These are phyloP conservation scores for Syndactyla subalaris DNA, from an alignment of 2,797 vertebrate species.

Conservation along the genomic window DNA sequence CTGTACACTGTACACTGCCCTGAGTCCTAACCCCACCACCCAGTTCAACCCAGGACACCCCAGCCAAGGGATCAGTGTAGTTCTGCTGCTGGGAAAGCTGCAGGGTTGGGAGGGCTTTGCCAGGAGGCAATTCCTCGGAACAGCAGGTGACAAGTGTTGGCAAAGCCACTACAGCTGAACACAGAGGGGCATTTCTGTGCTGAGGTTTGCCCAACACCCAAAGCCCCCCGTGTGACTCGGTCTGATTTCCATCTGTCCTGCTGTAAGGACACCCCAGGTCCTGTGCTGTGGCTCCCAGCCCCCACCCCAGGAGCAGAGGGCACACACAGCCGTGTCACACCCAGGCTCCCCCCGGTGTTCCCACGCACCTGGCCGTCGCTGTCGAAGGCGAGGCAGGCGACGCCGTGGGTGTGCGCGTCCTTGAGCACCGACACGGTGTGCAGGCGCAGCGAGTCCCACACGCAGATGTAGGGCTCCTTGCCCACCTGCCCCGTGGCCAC, in stretches of 20 bases:
- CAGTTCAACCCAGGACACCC: not conserved
- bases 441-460: conserved; percentile 92
- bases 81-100: not conserved
- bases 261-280: too few relatives aligned
- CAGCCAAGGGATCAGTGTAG: not conserved
- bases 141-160: not conserved
- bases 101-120: not conserved
- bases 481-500: conserved; percentile 97
- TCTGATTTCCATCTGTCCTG: not conserved
- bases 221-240: not conserved
- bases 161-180: not conserved
- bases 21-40: not conserved
- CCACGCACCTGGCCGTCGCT: conserved; percentile 78
- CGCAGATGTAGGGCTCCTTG: conserved; percentile 92
- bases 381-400: conserved; percentile 93
- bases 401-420: conserved; percentile 92
- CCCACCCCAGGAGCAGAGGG: too few relatives aligned
- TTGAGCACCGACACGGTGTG: conserved; percentile 94
- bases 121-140: not conserved
- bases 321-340: too few relatives aligned
- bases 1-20: not conserved
- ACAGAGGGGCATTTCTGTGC: not conserved
- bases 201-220: not conserved
- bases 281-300: too few relatives aligned
- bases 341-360: too few relatives aligned